A percentile compares a stretch with the other conserved stretches of the same genome.
Conservation (phyloP, 2,888 invertebrate genomes). For the Arctia plantaginis region DNA sequence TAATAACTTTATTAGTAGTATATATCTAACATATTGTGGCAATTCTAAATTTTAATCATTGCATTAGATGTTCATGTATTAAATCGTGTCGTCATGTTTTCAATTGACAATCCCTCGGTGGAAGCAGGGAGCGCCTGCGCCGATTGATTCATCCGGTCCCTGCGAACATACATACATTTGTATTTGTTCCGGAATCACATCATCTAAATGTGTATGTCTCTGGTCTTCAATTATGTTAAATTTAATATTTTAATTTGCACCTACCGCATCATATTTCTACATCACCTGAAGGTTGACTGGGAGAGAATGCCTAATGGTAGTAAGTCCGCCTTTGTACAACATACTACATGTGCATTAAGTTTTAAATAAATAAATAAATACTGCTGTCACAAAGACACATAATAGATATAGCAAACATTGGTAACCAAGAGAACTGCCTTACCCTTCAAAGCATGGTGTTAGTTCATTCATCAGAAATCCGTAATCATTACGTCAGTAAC, state of each 20-base stretch:
- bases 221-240: too few species aligned
- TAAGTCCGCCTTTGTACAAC: too few species aligned
- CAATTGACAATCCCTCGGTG: slow-evolving; percentile 71
- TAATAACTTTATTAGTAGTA: too few species aligned
- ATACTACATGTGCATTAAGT: too few species aligned
- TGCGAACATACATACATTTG: slow-evolving; percentile 58
- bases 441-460: neutral
- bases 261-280: too few species aligned
- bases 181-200: slow-evolving; percentile 77
- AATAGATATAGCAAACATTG: neutral
- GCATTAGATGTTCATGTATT: slow-evolving; percentile 50
- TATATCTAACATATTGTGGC: neutral
- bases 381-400: neutral
- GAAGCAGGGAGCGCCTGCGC: slow-evolving; percentile 72
- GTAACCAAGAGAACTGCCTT: neutral
- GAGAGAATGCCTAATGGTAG: too few species aligned
- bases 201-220: slow-evolving; percentile 43
- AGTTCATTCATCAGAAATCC: slow-evolving; percentile 29
- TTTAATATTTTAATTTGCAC: too few species aligned
- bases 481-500: slow-evolving; percentile 55
- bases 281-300: too few species aligned
- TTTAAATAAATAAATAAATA: too few species aligned
- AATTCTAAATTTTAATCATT: slow-evolving; percentile 26
- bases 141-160: slow-evolving; percentile 83
- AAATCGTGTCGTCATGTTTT: slow-evolving; percentile 53